These are phyloP conservation scores for Liolophura sinensis DNA, from an alignment of 1,140 invertebrate species.

Conservation along the genomic window DNA sequence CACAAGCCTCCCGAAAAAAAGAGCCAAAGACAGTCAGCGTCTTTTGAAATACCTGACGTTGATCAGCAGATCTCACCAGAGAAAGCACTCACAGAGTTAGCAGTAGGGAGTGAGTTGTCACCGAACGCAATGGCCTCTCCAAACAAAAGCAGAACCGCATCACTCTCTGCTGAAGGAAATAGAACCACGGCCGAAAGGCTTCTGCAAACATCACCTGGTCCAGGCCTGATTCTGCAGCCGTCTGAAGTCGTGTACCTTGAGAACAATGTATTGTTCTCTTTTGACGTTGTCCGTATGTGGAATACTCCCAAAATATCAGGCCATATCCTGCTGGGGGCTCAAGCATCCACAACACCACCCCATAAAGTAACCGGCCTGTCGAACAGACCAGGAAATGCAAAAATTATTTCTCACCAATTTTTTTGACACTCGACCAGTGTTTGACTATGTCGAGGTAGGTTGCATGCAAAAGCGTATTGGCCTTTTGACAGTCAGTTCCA, in stretches of 20 bases:
- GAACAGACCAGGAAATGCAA: conserved; percentile 1
- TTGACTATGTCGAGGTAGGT: conserved; percentile 7
- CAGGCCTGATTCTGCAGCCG: too few relatives aligned
- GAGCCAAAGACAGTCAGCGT: too few relatives aligned
- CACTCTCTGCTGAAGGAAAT: too few relatives aligned
- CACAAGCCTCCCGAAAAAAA: too few relatives aligned
- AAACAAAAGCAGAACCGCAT: too few relatives aligned
- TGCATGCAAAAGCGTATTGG: conserved; percentile 7
- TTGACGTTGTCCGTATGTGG: conserved; percentile 12
- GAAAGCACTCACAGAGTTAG: too few relatives aligned
- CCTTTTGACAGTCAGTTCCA: conserved; percentile 2
- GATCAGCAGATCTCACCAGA: too few relatives aligned
- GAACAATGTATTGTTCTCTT: conserved; percentile 3
- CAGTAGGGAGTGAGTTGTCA: too few relatives aligned
- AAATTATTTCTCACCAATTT: not conserved
- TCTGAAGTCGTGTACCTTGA: not conserved
- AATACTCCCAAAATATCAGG: conserved; percentile 9
- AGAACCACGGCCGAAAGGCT: too few relatives aligned
- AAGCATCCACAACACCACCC: not conserved
- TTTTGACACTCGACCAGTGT: conserved; percentile 5
- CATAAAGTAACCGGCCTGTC: conserved; percentile 6
- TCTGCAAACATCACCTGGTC: too few relatives aligned
- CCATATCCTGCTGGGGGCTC: conserved; percentile 11
- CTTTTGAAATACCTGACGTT: too few relatives aligned
- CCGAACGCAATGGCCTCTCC: too few relatives aligned